Evolutionary conservation across 1,140 invertebrate species (phyloP), one percentile per base, ranked within the genome.

Genomic region (Laupala kohalensis): DNA sequence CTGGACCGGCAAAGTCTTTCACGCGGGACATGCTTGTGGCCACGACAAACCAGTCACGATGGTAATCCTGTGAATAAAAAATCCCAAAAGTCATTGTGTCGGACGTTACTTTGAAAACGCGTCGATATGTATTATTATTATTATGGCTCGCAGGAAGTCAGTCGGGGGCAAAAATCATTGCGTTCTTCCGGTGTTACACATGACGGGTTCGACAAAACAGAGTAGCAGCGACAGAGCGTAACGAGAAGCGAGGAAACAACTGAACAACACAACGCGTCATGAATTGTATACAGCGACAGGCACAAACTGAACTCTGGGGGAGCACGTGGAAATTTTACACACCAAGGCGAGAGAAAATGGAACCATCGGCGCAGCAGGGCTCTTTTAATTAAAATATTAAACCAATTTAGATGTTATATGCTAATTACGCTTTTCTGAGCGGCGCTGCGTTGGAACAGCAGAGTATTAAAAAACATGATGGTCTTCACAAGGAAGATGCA

Each of bases 161-260:
- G 70, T 63, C 63, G 64, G 70, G 70, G 62, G 70, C 64, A 65
- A 71, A 71, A 71, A 71, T 71, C 70, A 71, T 71, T 71, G 70
- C 70, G 70, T 71, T 71, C 70, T 71, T 71, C 70, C 70, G 70
- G 70, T 65, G 70, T 71, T 71, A 71, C 70, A 71, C 70, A 71
- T 71, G 70, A 71, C 63, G 70, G 70, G 30, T 66, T 65, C 70
- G 64, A 62, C 63, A 71, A 71, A 71, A 71, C 70, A 71, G 70
- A 64, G 70, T 71, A 71, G 63, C 70, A 71, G 70, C 70, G 70
- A 71, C 70, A 71, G 70, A 71, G 23, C 70, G 70, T 71, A 24
- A 71, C 70, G 70, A 30, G 63, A 71, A 68, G 67, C 67, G 67
- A 71, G 70, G 70, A 71, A 71, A 71, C 64, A 71, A 71, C 63